These are phyloP conservation scores for Lagria hirta DNA, from an alignment of 2,888 invertebrate species.

Conservation along the genomic window DNA sequence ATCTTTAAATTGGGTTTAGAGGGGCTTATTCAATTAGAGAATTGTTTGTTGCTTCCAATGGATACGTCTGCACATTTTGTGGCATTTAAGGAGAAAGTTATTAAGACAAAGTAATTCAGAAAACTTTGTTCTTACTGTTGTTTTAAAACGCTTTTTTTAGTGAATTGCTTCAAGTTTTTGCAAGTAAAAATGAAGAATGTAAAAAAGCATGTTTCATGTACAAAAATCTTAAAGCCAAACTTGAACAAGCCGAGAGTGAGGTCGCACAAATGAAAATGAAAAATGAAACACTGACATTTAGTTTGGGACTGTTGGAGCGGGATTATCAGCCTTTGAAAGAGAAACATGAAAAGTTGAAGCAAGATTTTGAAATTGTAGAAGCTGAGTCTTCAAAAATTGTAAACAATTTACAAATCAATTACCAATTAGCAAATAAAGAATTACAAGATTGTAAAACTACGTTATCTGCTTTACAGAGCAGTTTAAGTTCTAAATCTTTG, in stretches of 20 bases:
- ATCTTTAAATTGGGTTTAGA: too few species aligned
- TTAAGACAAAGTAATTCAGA: slow-evolving; percentile 42
- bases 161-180: slow-evolving; percentile 34
- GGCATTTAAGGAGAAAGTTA: slow-evolving; percentile 39
- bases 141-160: slow-evolving; percentile 33
- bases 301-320: slow-evolving; percentile 24
- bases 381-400: slow-evolving; percentile 32
- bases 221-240: slow-evolving; percentile 14
- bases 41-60: too few species aligned
- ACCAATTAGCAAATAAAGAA: slow-evolving; percentile 24
- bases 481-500: neutral
- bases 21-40: too few species aligned
- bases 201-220: too few species aligned
- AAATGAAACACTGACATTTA: slow-evolving; percentile 31
- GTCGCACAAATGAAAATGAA: slow-evolving; percentile 31
- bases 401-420: slow-evolving; percentile 34
- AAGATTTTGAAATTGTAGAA: slow-evolving; percentile 27
- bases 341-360: slow-evolving; percentile 25
- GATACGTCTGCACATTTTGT: too few species aligned
- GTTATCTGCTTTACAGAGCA: slow-evolving; percentile 1
- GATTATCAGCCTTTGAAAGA: slow-evolving; percentile 25
- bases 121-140: neutral
- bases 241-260: slow-evolving; percentile 24
- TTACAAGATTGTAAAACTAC: slow-evolving; percentile 9
- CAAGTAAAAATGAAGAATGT: slow-evolving; percentile 32